These are phyloP conservation scores for Stomorhina lunata DNA, from an alignment of 2,888 invertebrate genomes.

Conservation along the genomic window DNA sequence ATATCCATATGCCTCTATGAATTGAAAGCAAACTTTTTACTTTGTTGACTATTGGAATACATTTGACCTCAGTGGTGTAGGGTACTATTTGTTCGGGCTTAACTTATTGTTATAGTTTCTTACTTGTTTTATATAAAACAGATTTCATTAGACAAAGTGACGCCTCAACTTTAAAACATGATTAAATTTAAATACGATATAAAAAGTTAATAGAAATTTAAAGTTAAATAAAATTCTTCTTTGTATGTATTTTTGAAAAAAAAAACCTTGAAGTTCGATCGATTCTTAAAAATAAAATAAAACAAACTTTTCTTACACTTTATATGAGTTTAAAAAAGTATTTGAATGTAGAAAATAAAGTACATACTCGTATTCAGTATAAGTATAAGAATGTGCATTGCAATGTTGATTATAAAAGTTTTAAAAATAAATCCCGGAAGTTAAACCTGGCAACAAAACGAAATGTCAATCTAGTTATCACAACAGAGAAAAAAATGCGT, in stretches of 20 bases:
- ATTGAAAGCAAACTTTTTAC: too few relatives aligned
- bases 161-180: neutral
- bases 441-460: slow-evolving; percentile 2
- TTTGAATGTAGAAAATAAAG: too few relatives aligned
- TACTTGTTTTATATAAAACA: too few relatives aligned
- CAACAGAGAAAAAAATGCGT: slow-evolving; percentile 24
- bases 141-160: too few relatives aligned
- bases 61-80: too few relatives aligned
- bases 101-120: too few relatives aligned
- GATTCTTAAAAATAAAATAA: neutral
- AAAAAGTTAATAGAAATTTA: neutral
- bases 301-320: neutral
- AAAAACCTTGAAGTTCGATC: neutral
- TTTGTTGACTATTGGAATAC: too few relatives aligned
- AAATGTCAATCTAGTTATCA: slow-evolving; percentile 33
- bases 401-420: neutral
- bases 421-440: slow-evolving; percentile 25
- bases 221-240: neutral
- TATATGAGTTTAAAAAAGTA: neutral
- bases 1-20: too few relatives aligned
- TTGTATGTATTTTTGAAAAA: neutral
- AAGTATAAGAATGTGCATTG: neutral
- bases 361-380: neutral
- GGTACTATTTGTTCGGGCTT: too few relatives aligned
- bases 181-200: neutral